phyloP scores from a whole-genome alignment of 2,888 invertebrate species.

The Sphecodes monilicornis region DNA sequence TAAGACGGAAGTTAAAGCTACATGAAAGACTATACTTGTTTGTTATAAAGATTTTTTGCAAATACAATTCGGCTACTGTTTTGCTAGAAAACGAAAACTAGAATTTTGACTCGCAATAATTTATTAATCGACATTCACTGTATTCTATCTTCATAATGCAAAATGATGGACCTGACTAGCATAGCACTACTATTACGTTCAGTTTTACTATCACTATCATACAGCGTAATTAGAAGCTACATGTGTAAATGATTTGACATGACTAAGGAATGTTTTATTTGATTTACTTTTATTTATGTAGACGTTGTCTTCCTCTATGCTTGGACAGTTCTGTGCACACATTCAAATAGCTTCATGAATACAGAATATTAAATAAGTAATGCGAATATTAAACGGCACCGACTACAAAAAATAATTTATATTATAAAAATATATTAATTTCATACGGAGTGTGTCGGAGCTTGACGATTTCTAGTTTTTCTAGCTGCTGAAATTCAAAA shows the following conservation, averaged over 20 bases:
- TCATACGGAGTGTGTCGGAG: constrained; percentile 6
- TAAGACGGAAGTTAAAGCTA: constrained; percentile 67
- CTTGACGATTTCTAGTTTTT: constrained; percentile 29
- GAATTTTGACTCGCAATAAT: constrained; percentile 51
- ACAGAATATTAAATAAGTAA: constrained; percentile 62
- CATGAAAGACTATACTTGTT: constrained; percentile 58
- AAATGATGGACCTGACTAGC: constrained; percentile 60
- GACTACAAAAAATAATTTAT: not conserved
- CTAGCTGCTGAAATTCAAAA: constrained; percentile 10
- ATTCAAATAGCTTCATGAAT: constrained; percentile 40
- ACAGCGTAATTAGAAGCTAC: constrained; percentile 44
- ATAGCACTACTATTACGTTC: constrained; percentile 60
- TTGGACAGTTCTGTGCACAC: constrained; percentile 40
- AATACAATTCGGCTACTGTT: constrained; percentile 61
- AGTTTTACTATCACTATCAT: constrained; percentile 46
- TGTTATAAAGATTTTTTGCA: constrained; percentile 36
- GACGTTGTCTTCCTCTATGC: constrained; percentile 57
- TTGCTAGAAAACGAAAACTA: constrained; percentile 20
- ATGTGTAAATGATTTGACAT: constrained; percentile 51
- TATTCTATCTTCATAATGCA: constrained; percentile 49
- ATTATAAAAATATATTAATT: constrained; percentile 14
- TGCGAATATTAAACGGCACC: constrained; percentile 37
- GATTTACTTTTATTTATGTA: constrained; percentile 52
- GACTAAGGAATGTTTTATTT: constrained; percentile 50
- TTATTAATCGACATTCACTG: constrained; percentile 60